Evolutionary conservation across 2,797 vertebrate species (phyloP), one percentile per base, ranked within the genome.

Genomic region (Myiotriccus ornatus): DNA sequence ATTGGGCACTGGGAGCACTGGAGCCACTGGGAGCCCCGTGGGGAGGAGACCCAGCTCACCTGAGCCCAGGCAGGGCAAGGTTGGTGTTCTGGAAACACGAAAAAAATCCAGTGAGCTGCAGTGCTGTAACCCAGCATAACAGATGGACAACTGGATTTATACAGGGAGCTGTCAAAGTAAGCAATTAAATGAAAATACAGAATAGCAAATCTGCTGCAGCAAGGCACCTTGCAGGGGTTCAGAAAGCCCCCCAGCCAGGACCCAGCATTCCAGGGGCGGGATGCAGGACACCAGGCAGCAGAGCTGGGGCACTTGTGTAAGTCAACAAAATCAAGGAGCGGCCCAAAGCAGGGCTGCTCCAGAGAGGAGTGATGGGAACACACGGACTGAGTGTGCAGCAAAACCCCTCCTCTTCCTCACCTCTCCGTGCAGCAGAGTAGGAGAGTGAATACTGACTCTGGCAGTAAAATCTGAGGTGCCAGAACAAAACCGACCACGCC

Each of bases 71-170:
- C 49, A 90, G 86, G 92, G 65, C 78, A 85, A 93, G 92, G 79
- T 62, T 39, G 68, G 37, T 70, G 53, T 35, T 88, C 75, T 39
- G 18, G 34, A 77, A 77, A 83, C 46, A 77, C 65, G 74, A 32
- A 80, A 84, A 91, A 79, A 77, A 79, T 12, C 71, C 0, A 0
- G 78, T 12, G 25, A 93, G 95, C 84, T 79, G 71, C 43, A 37
- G 82, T 60, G 84, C 80, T 85, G 91, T 92, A 90, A 96, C 14
- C 12, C 71, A 95, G 90, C 27, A 2, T 93, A 97, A 97, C 97
- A 97, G 97, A 97, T 96, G 95, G 97, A 97, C 95, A 97, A 97
- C 96, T 92, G 95, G 84, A 97, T 97, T 97, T 97, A 90, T 94
- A 95, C 68, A 73, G 94, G 97, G 93, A 95, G 93, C 93, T 96